These are phyloP conservation scores for Anastrepha ludens DNA, from an alignment of 1,140 invertebrate genomes.

Conservation along the genomic window DNA sequence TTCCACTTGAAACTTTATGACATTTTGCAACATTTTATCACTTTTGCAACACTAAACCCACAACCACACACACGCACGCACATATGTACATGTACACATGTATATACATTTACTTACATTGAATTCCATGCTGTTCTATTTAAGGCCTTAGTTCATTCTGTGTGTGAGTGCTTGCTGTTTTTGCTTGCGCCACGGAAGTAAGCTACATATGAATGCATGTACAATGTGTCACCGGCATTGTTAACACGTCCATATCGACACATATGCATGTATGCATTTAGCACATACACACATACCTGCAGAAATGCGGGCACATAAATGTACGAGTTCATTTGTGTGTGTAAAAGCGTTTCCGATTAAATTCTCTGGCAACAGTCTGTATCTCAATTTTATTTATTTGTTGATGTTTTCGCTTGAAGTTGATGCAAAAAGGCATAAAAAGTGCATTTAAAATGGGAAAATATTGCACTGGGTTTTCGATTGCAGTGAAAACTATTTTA, in stretches of 20 bases:
- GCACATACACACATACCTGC: not conserved
- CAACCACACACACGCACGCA: not conserved
- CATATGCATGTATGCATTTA: not conserved
- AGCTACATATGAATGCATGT: not conserved
- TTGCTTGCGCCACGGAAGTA: not conserved
- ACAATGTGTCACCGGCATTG: not conserved
- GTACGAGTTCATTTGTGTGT: not conserved
- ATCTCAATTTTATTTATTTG: not conserved
- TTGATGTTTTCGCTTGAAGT: not conserved
- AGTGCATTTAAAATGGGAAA: no score
- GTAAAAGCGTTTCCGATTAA: not conserved
- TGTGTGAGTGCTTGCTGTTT: not conserved
- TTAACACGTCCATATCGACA: not conserved
- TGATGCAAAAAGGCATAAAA: no score
- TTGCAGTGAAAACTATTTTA: no score
- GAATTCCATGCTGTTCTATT: not conserved
- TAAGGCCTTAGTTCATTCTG: not conserved
- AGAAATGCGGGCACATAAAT: not conserved
- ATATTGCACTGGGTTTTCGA: no score
- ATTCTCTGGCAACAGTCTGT: conserved; percentile 7
- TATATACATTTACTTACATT: not conserved
- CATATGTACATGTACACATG: not conserved
- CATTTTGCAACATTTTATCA: conserved; percentile 42
- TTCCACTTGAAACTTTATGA: conserved; percentile 9
- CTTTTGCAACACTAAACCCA: not conserved